Base-by-base conservation (phyloP, 2,113 vertebrate species). In the Ceratotherium simum region DNA sequence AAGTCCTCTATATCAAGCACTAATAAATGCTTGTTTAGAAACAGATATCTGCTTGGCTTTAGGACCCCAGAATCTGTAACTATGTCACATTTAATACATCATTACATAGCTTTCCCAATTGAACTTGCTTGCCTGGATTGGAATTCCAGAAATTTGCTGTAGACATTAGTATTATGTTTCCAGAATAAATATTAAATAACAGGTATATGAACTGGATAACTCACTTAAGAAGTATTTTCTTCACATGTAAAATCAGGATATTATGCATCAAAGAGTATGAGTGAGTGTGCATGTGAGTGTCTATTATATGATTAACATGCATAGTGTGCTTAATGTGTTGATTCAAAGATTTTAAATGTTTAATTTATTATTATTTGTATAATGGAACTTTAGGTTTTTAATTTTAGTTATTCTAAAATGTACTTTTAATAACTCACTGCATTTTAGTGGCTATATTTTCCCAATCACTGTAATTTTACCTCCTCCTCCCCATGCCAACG, bases 281-380 rank as follows among this genome's bases (percentile, higher is more conserved):
- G 12, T 46, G 8, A 36, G 0, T 21, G 3, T 85, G 8, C 42
- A 1, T 51, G 33, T n/a, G 0, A 31, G 8, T 65, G n/a, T 33
- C 51, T 36, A 4, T 76, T 85, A 51, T 56, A 88, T 76, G 18
- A 18, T 20, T 56, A 51, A 86, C 48, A 87, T 23, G 62, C 29
- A 86, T 51, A 46, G 31, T 51, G 17, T 72, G 9, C 11, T 67
- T 90, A 72, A 29, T 54, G 8, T 3, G 69, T 3, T 79, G 14
- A 31, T 46, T 83, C 48, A 88, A 67, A 67, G 0, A 83, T 60
- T 96, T 78, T 18, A 83, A 82, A 42, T 17, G 9, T 80, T 29
- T 48, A 29, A 56, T 12, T 58, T 39, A 27, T 62, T 83, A 79
- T 46, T 90, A 51, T 46, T 73, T 46, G 60, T 80, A 0, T 85